Conservation (phyloP, 30 jellyfish, hydroid and myxozoan genomes). For the Cassiopea xamachana region DNA sequence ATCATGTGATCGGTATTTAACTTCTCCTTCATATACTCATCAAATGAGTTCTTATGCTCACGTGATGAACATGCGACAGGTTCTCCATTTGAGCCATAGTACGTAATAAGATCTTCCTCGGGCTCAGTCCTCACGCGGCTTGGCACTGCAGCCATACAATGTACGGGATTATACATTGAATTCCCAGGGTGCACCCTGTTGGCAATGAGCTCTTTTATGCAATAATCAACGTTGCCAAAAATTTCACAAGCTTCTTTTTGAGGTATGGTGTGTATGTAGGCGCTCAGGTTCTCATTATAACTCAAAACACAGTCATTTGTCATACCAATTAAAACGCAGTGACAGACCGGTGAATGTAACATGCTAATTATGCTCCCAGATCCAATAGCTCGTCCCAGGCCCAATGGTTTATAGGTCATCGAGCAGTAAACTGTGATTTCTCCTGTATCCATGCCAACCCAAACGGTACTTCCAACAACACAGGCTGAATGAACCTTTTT, state of each 20-base stretch:
- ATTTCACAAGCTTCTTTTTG: constrained; percentile 41
- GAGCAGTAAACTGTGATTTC: constrained; percentile 84
- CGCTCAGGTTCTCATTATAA: constrained; percentile 74
- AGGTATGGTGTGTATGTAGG: constrained; percentile 52
- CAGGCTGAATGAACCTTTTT: constrained; percentile 80
- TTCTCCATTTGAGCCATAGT: constrained; percentile 65
- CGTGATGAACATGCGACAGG: constrained; percentile 71
- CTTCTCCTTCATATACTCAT: constrained; percentile 22
- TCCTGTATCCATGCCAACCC: constrained; percentile 94
- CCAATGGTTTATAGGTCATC: constrained; percentile 89
- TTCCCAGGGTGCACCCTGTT: constrained; percentile 59
- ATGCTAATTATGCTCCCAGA: constrained; percentile 75
- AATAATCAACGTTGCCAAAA: constrained; percentile 35
- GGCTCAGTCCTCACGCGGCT: constrained; percentile 68
- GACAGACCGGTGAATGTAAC: constrained; percentile 87
- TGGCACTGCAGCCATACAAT: constrained; percentile 91
- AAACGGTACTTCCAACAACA: constrained; percentile 91
- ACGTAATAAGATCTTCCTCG: constrained; percentile 52
- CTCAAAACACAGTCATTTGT: constrained; percentile 76
- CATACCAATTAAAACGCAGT: constrained; percentile 78
- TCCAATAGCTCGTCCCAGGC: constrained; percentile 70
- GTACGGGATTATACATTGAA: constrained; percentile 58
- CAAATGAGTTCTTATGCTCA: background rate
- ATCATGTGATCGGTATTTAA: background rate
- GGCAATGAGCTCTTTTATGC: constrained; percentile 74